These are phyloP conservation scores for Formica selysi DNA, from an alignment of 1,140 invertebrate genomes.

Conservation along the genomic window DNA sequence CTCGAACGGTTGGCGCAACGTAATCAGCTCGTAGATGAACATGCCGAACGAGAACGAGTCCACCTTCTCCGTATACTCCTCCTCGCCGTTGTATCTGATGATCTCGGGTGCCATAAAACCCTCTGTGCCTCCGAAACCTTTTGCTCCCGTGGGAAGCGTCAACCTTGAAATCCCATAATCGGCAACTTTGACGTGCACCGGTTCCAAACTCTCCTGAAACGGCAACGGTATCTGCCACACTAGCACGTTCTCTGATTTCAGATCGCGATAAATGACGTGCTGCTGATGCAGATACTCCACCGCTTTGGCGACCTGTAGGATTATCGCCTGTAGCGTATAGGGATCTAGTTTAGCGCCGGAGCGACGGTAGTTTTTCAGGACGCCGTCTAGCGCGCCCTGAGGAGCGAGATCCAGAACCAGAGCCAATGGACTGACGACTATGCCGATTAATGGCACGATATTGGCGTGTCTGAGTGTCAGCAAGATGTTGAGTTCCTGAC, in stretches of 20 bases:
- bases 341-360: conserved; percentile 93
- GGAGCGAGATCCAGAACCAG: conserved; percentile 97
- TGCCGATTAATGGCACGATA: conserved; percentile 96
- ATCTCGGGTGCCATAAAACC: conserved; percentile 99
- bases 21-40: conserved; percentile 98
- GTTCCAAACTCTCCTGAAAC: conserved; percentile 88
- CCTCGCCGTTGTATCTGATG: conserved; percentile 98
- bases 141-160: conserved; percentile 95
- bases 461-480: conserved; percentile 94
- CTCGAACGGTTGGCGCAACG: conserved; percentile 97
- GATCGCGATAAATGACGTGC: conserved; percentile 97
- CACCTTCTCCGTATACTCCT: conserved; percentile 99
- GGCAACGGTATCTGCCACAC: conserved; percentile 97
- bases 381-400: conserved; percentile 94
- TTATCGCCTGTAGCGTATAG: conserved; percentile 93
- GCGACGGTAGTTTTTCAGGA: conserved; percentile 93
- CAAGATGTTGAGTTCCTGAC: conserved; percentile 97
- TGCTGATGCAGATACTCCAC: conserved; percentile 98
- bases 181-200: conserved; percentile 96
- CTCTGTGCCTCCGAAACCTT: conserved; percentile 98
- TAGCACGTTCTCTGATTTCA: conserved; percentile 99
- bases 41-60: conserved; percentile 99
- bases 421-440: conserved; percentile 95
- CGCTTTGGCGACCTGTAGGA: conserved; percentile 96
- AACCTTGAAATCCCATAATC: conserved; percentile 98